A percentile compares a stretch with the other conserved stretches of the same genome.
Conservation (phyloP, 2,888 invertebrate species). For the Asteroscopus sphinx region DNA sequence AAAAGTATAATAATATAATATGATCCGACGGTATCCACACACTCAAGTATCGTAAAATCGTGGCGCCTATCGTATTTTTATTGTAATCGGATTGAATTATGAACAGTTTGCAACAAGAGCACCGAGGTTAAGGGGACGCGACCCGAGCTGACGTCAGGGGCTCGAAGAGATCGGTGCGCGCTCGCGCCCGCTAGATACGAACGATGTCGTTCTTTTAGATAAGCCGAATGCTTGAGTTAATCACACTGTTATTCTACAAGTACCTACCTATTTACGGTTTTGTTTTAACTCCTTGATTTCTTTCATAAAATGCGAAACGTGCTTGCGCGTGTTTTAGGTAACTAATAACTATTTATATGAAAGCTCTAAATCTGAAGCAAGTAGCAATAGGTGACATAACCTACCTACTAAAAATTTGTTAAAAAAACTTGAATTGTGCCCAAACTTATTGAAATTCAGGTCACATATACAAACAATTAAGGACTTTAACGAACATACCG, state of each 20-base stretch:
- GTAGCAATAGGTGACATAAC: no score
- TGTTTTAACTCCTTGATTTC: not conserved
- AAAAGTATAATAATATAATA: not conserved
- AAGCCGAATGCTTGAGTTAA: constrained; percentile 62
- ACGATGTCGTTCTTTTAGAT: constrained; percentile 68
- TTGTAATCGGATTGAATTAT: constrained; percentile 69
- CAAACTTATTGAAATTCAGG: no score
- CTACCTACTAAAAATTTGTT: no score
- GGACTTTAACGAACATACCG: no score
- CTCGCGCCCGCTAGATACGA: constrained; percentile 73
- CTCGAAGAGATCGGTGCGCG: constrained; percentile 60
- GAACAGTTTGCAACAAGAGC: constrained; percentile 70
- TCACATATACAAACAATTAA: no score
- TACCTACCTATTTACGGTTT: constrained; percentile 9
- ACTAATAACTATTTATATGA: no score
- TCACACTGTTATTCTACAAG: constrained; percentile 47
- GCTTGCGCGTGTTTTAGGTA: no score
- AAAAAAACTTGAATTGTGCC: no score
- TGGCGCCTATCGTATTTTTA: constrained; percentile 55
- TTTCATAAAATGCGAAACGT: not conserved
- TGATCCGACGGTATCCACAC: not conserved
- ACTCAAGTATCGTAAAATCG: constrained; percentile 29
- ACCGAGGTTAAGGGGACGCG: constrained; percentile 77
- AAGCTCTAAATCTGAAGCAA: no score
- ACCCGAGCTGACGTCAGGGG: constrained; percentile 73